A percentile compares a stretch with the other conserved stretches of the same genome.
phyloP scores from a whole-genome alignment of 2,888 invertebrate species.

The Andricus quercusramuli region DNA sequence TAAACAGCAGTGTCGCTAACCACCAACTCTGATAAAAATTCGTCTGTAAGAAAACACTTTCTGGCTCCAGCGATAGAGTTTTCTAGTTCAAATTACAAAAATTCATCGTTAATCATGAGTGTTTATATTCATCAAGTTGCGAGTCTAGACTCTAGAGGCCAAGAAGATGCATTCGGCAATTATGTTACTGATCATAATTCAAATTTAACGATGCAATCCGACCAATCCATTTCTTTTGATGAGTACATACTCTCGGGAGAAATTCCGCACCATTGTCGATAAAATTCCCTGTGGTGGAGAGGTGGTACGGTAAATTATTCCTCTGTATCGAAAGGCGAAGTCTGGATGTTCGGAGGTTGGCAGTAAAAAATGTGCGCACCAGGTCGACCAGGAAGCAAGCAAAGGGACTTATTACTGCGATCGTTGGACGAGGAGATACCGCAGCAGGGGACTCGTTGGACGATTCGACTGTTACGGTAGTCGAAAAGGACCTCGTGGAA shows the following conservation, averaged over 20 bases:
- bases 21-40: not conserved
- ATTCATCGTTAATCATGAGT: too few relatives aligned
- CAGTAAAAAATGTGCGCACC: slow-evolving; percentile 34
- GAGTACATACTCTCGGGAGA: not conserved
- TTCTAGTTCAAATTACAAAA: not conserved
- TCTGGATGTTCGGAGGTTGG: slow-evolving; percentile 20
- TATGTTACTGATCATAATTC: not conserved
- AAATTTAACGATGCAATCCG: not conserved
- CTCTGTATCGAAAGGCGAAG: not conserved
- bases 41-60: not conserved
- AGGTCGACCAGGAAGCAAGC: slow-evolving; percentile 39
- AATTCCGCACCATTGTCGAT: slow-evolving; percentile 7
- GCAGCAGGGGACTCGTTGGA: slow-evolving; percentile 40
- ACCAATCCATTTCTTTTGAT: slow-evolving; percentile 5
- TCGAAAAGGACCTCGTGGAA: slow-evolving; percentile 27
- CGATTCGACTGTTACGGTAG: slow-evolving; percentile 41
- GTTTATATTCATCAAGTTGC: too few relatives aligned
- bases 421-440: slow-evolving; percentile 32
- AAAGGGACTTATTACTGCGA: slow-evolving; percentile 37
- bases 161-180: not conserved
- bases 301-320: slow-evolving; percentile 15
- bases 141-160: too few relatives aligned
- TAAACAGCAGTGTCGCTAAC: not conserved
- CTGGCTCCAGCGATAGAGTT: not conserved
- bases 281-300: slow-evolving; percentile 2